These are phyloP conservation scores for Wasmannia auropunctata DNA, from an alignment of 1,140 invertebrate genomes.

Conservation along the genomic window DNA sequence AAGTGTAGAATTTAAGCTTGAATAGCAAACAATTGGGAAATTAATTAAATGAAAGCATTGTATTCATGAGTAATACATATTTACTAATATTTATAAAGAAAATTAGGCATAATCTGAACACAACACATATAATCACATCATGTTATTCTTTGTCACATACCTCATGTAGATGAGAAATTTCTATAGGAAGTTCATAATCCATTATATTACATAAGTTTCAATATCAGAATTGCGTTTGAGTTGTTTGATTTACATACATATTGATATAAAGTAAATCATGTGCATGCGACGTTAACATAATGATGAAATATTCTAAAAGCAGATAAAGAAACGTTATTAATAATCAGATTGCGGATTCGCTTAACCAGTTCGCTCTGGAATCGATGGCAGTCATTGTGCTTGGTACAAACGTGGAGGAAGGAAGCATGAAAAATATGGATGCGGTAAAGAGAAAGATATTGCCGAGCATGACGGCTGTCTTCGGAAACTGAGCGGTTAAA, in stretches of 20 bases:
- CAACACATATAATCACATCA: background rate
- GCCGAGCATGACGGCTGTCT: background rate
- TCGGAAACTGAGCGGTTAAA: background rate
- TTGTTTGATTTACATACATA: background rate
- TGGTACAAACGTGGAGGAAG: background rate
- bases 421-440: background rate
- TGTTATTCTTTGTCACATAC: background rate
- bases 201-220: constrained; percentile 19
- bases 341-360: constrained; percentile 28
- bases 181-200: background rate
- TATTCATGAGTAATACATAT: constrained; percentile 7
- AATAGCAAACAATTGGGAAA: background rate
- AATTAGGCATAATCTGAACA: background rate
- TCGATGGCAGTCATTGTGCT: background rate
- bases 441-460: background rate
- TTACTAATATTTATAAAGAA: background rate
- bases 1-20: background rate
- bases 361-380: background rate
- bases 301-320: constrained; percentile 18
- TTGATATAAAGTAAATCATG: background rate
- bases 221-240: constrained; percentile 10
- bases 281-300: constrained; percentile 21
- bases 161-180: background rate
- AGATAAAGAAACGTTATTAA: constrained; percentile 32
- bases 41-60: background rate